Base-by-base conservation (phyloP, 2,888 invertebrate species). In the Acrobasis repandana region DNA sequence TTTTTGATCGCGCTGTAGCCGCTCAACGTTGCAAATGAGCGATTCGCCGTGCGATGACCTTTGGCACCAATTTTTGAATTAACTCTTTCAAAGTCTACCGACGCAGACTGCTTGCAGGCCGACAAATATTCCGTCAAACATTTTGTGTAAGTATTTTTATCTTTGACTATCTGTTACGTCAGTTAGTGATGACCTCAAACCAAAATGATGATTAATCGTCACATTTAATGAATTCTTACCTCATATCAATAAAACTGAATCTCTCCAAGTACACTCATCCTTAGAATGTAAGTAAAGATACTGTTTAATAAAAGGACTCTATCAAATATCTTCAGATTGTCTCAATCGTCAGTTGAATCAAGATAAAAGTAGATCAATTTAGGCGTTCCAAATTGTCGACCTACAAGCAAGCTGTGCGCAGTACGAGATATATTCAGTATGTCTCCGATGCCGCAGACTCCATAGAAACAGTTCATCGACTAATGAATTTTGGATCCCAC, bases 11-110 rank as follows among this genome's bases (percentile, higher is more conserved):
- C 46, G 43, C 58, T 47, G 62, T 59, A 58, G 73, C 70, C 65
- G 50, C 20, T 61, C 73, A 68, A 68, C 69, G 71, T 62, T 58
- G 49, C 34, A 49, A 28, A 47, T 38, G 57, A 57, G 56, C 48
- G 18, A 47, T 57, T 48, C 48, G 33, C 9, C 48, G 58, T 60
- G 63, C 66, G 57, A 50, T 59, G 63, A 63, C 56, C 65, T 64
- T 66, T 67, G 77, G 76, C 80, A 82, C 77, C 77, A 54, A 60
- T 60, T 43, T 59, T 59, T 43, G 38, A 51, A 60, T 47, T 46
- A 34, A 48, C 34, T 36, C 43, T 43, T n/a, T 50, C 20, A 20
- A 3, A 11, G 15, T 33, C 14, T 46, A 20, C n/a, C 48, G n/a
- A 36, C 38, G 14, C 20, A 54, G 14, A 28, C 18, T 33, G 54